Base-by-base conservation (phyloP, 2,888 invertebrate species). In the Diachrysia chrysitis region DNA sequence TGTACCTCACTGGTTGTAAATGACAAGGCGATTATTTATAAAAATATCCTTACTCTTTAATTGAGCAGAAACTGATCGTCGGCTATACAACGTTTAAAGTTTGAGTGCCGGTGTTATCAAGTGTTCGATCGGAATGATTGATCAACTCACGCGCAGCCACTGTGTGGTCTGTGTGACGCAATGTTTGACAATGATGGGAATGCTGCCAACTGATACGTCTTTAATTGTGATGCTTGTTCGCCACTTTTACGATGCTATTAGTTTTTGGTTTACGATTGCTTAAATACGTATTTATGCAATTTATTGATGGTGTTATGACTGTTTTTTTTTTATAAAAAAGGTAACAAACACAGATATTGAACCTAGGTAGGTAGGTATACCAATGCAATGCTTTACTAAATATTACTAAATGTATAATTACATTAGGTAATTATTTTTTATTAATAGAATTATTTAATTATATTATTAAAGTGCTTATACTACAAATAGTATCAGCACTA, bases 51-150 rank as follows among this genome's bases (percentile, higher is more conserved):
- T 25, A 25, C 25, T 42, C 7, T n/a, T 14, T 42, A 42, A 42
- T 42, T 42, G 42, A 42, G 42, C 42, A 42, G 42, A 42, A 42
- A 5, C 6, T 42, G 42, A 42, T 42, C 6, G 16, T 7, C n/a
- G n/a, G 42, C 42, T 42, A n/a, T n/a, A 2, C 37, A 46, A 54
- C 63, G 61, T 73, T 69, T 48, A 69, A 66, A 83, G 69, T 76
- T 83, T 80, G 82, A 74, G 76, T 57, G 71, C 56, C 76, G 62
- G 53, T 76, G 57, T 58, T 82, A 81, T 81, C 81, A 59, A 65
- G 76, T 71, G 78, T 73, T 79, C 80, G 78, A 87, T 87, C 81
- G 71, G 79, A 82, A 83, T 86, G 84, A 87, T 86, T 85, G 86
- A 88, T 87, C 81, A 80, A 76, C 81, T 82, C 84, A 80, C 83